Evolutionary conservation across 1,140 invertebrate genomes (phyloP), one percentile per base, ranked within the genome.

Genomic region (Drosophila aff.): DNA sequence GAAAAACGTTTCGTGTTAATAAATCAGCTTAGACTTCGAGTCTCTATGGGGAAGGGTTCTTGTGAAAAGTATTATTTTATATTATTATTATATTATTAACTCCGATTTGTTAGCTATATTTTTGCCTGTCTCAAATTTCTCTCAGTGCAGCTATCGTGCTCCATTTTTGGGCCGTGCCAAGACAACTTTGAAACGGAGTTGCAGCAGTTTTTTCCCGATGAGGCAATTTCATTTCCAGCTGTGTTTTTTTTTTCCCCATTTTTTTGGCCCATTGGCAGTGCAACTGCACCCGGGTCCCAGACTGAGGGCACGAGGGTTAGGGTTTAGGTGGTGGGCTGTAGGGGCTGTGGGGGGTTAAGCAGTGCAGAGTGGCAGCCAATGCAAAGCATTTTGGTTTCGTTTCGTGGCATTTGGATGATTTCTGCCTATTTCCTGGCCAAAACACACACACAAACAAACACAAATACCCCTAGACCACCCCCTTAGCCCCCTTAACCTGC

Each of bases 361-460:
- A 53, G 23, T 3, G 33, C 7, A 33, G 33, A 33, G 33, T 33
- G 33, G 33, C 15, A 40, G 33, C 21, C 47, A 23, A 28, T 26
- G 13, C 18, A 55, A 77, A 75, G 64, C 64, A 81, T 73, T 86
- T 86, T 76, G 76, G 77, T 89, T 76, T 86, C 76, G 76, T 79
- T 79, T 69, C 77, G 80, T 87, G 84, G 81, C 84, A 87, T 87
- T 87, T 89, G 73, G 84, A 78, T 87, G 80, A 87, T 89, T 87
- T 87, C 81, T 89, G 84, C 84, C 76, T 86, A 86, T 87, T 86
- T 87, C 76, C 76, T 72, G 76, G 63, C 64, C 46, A 55, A 71
- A 67, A 40, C 67, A 67, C 40, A 67, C 11, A 36, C 11, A 4
- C 15, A 43, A 8, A 33, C 31, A 38, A 23, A 26, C n/a, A 26